Evolutionary conservation across 2,113 vertebrate species (phyloP).

Genomic region (Malurus melanocephalus): DNA sequence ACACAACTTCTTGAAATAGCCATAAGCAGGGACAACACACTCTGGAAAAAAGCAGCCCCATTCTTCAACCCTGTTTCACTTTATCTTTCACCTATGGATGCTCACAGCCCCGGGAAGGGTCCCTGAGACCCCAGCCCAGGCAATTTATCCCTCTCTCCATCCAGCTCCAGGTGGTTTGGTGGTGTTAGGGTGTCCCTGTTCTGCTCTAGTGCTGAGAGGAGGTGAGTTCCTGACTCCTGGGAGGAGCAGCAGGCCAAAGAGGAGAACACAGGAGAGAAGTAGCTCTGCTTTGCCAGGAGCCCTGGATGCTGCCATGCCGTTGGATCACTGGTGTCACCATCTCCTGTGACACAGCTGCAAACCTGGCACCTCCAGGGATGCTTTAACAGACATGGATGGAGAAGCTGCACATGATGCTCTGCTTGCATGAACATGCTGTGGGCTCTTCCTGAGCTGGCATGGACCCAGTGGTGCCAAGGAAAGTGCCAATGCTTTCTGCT

Average conservation of each 20-base stretch:
- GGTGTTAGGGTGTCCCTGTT: neutral
- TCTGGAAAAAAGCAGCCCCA: neutral
- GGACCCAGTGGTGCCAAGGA: neutral
- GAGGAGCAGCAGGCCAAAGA: neutral
- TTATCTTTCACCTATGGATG: neutral
- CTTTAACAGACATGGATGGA: fast-evolving
- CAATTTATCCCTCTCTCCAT: neutral
- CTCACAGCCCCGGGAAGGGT: neutral
- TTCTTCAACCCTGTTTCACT: neutral
- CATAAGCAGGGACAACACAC: fast-evolving
- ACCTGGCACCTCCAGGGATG: neutral
- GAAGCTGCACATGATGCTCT: neutral
- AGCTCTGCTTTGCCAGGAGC: neutral
- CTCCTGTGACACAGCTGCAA: neutral
- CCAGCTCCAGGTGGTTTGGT: neutral
- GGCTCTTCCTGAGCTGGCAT: neutral
- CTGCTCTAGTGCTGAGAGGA: neutral
- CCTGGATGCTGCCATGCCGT: neutral
- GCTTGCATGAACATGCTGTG: neutral
- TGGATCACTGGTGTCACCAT: neutral
- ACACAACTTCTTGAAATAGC: neutral
- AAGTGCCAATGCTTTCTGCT: fast-evolving
- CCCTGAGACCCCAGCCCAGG: neutral
- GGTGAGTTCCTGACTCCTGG: neutral
- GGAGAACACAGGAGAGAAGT: neutral